Percentiles rank a stretch among this genome's conserved stretches.
Evolutionary conservation across 2,797 vertebrate species (phyloP).

Genomic region (Macropodus opercularis): DNA sequence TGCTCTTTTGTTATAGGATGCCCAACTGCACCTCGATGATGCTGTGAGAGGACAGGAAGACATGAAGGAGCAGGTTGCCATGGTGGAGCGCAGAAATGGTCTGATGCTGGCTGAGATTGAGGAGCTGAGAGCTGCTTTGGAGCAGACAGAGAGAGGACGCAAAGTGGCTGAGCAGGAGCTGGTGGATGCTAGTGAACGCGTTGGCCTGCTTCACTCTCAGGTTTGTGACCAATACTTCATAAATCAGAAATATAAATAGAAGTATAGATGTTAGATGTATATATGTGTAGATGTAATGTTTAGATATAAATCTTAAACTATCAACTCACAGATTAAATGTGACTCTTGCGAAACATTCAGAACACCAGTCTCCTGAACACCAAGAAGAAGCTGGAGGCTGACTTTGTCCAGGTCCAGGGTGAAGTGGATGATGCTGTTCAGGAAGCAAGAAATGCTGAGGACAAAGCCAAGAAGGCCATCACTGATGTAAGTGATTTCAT

Average conservation of each 20-base stretch:
- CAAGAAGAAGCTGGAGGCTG: slow-evolving; percentile 87
- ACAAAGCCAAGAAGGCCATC: slow-evolving; percentile 92
- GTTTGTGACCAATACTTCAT: slow-evolving; percentile 28
- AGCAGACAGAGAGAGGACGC: slow-evolving; percentile 85
- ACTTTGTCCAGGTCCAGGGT: slow-evolving; percentile 84
- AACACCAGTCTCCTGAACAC: slow-evolving; percentile 83
- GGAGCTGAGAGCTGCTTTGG: slow-evolving; percentile 84
- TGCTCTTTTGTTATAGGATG: slow-evolving; percentile 80
- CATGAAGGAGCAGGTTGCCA: slow-evolving; percentile 88
- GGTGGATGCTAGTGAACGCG: slow-evolving; percentile 83
- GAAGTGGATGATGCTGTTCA: slow-evolving; percentile 87
- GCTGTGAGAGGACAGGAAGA: slow-evolving; percentile 85
- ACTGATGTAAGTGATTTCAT: slow-evolving; percentile 82
- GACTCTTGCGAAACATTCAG: slow-evolving; percentile 55
- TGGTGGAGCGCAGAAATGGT: slow-evolving; percentile 86
- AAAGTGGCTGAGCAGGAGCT: slow-evolving; percentile 89
- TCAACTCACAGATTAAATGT: not conserved
- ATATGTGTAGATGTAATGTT: too few relatives aligned
- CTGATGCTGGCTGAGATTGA: slow-evolving; percentile 89
- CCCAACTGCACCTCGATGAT: slow-evolving; percentile 88
- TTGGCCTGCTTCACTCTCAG: slow-evolving; percentile 82
- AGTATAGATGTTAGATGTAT: too few relatives aligned
- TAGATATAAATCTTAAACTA: too few relatives aligned
- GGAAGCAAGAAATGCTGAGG: slow-evolving; percentile 89
- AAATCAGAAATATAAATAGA: too few relatives aligned